phyloP scores from a whole-genome alignment of 2,888 invertebrate species.

The Macropis europaea region DNA sequence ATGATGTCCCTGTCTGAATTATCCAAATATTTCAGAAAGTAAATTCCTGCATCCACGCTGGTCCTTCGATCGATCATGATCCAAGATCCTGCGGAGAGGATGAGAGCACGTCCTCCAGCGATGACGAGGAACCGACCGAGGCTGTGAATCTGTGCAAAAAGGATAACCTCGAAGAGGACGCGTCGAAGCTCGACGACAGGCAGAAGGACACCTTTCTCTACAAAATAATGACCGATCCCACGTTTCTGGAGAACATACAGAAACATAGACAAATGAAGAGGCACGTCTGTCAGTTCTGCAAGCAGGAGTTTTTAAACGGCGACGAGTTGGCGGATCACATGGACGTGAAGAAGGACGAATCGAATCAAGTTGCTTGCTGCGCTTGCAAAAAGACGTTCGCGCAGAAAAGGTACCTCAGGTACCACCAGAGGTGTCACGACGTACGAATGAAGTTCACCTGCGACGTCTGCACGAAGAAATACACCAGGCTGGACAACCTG shows the following conservation, averaged over 20 bases:
- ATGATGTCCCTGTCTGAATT: no score
- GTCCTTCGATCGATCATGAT: not conserved
- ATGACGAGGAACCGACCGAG: slow-evolving; percentile 30
- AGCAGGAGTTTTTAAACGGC: slow-evolving; percentile 65
- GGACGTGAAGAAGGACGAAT: slow-evolving; percentile 64
- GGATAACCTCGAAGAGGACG: slow-evolving; percentile 20
- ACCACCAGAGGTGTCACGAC: slow-evolving; percentile 73
- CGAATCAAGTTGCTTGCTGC: slow-evolving; percentile 71
- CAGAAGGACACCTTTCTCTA: slow-evolving; percentile 73
- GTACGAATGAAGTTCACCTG: slow-evolving; percentile 74
- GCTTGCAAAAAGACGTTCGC: slow-evolving; percentile 74
- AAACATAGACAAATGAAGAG: slow-evolving; percentile 43
- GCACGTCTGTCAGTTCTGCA: slow-evolving; percentile 70
- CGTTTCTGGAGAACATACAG: slow-evolving; percentile 64
- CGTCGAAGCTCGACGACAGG: slow-evolving; percentile 37
- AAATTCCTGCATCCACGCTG: not conserved
- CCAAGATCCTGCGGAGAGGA: not conserved
- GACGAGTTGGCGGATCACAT: slow-evolving; percentile 68
- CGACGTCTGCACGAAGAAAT: slow-evolving; percentile 73
- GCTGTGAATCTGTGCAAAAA: slow-evolving; percentile 65
- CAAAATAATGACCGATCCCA: slow-evolving; percentile 75
- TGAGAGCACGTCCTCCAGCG: not conserved
- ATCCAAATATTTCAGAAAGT: no score
- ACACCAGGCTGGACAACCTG: slow-evolving; percentile 74
- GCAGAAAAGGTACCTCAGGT: slow-evolving; percentile 73